phyloP scores from a whole-genome alignment of 2,888 invertebrate genomes.

The Heliconius ethilla region DNA sequence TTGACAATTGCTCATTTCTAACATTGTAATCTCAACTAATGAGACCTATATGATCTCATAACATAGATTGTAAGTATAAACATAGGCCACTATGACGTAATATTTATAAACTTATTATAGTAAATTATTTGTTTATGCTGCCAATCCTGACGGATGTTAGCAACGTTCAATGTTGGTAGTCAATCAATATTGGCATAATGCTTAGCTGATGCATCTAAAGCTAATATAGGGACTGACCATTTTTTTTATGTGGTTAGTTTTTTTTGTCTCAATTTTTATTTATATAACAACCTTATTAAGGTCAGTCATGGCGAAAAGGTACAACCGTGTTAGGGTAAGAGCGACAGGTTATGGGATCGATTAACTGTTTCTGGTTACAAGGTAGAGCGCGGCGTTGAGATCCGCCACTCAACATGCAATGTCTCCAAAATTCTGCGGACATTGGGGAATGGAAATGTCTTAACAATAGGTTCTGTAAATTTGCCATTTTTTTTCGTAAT shows the following conservation, averaged over 20 bases:
- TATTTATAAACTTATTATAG: conserved; percentile 1
- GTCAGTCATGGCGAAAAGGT: no score
- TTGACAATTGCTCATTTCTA: not conserved
- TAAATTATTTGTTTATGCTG: conserved; percentile 16
- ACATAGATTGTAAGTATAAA: conserved; percentile 1
- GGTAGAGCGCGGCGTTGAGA: no score
- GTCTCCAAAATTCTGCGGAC: no score
- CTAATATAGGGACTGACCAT: not conserved
- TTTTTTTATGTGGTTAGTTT: not conserved
- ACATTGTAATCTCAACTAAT: not conserved
- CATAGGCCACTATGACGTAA: not conserved
- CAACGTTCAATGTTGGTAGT: conserved; percentile 15
- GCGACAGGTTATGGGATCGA: no score
- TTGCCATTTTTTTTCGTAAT: no score
- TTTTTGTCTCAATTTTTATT: not conserved
- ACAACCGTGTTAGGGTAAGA: no score
- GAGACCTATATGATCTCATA: not conserved
- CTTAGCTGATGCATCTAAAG: conserved; percentile 17
- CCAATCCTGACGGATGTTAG: conserved; percentile 15
- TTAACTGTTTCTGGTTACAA: no score
- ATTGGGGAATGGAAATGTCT: no score
- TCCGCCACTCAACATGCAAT: no score
- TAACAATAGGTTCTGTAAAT: no score
- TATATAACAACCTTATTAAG: not conserved
- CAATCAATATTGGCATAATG: conserved; percentile 18